Evolutionary conservation across 2,113 vertebrate species (phyloP).

Genomic region (Narcine bancroftii): DNA sequence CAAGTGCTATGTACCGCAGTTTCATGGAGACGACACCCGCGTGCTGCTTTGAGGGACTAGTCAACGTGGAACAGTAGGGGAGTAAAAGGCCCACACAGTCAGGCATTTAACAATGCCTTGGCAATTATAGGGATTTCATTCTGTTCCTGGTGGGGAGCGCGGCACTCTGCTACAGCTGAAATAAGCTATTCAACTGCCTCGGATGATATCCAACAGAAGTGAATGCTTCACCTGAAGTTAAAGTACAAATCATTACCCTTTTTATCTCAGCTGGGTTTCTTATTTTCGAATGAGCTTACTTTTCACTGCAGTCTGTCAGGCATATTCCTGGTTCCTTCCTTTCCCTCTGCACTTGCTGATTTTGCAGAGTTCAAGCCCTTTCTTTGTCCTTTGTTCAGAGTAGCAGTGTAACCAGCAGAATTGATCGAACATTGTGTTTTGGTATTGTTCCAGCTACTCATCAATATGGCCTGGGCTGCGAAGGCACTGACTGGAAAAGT

Average conservation of each 20-base stretch:
- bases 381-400: slow-evolving; percentile 73
- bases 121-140: slow-evolving; percentile 62
- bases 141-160: slow-evolving; percentile 56
- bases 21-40: neutral
- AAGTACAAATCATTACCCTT: slow-evolving; percentile 87
- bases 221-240: slow-evolving; percentile 79
- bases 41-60: neutral
- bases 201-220: slow-evolving; percentile 65
- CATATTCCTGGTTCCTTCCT: slow-evolving; percentile 60
- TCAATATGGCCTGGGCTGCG: slow-evolving; percentile 71
- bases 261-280: slow-evolving; percentile 90
- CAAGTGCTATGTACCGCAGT: too few species aligned
- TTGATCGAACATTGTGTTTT: slow-evolving; percentile 76
- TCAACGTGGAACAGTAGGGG: slow-evolving; percentile 41
- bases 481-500: slow-evolving; percentile 75
- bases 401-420: slow-evolving; percentile 76
- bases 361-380: slow-evolving; percentile 64
- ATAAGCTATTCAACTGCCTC: slow-evolving; percentile 58
- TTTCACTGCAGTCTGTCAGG: slow-evolving; percentile 61
- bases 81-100: slow-evolving; percentile 55
- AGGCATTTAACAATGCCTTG: slow-evolving; percentile 64
- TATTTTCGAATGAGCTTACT: slow-evolving; percentile 82
- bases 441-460: slow-evolving; percentile 75
- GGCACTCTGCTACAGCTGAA: slow-evolving; percentile 53
- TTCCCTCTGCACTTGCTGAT: slow-evolving; percentile 56